These are phyloP conservation scores for Xestobium rufovillosum DNA, from an alignment of 2,888 invertebrate species.

Conservation along the genomic window DNA sequence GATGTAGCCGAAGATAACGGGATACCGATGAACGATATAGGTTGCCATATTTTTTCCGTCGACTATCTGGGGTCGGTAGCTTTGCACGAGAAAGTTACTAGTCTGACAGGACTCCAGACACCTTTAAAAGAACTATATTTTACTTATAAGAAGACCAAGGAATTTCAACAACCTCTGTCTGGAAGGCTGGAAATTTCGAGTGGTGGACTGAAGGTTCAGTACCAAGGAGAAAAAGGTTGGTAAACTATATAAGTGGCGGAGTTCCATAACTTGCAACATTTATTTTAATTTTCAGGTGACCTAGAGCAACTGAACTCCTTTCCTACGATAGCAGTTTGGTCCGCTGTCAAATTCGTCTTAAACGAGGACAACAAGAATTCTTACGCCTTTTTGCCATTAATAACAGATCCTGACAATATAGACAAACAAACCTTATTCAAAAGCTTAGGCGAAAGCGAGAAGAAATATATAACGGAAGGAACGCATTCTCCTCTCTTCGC, in stretches of 20 bases:
- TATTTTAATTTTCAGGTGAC: slow-evolving; percentile 39
- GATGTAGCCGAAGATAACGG: slow-evolving; percentile 57
- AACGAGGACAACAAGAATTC: slow-evolving; percentile 50
- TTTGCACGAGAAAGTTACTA: slow-evolving; percentile 71
- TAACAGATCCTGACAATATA: slow-evolving; percentile 72
- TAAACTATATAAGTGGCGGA: too few relatives aligned
- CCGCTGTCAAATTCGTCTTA: slow-evolving; percentile 77
- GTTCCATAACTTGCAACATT: neutral
- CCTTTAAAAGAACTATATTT: slow-evolving; percentile 70
- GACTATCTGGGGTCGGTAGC: slow-evolving; percentile 78
- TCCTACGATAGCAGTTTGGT: slow-evolving; percentile 89
- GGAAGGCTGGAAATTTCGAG: slow-evolving; percentile 61
- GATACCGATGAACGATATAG: slow-evolving; percentile 50
- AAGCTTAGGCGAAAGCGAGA: slow-evolving; percentile 48
- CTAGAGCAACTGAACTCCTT: slow-evolving; percentile 70
- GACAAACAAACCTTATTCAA: slow-evolving; percentile 64
- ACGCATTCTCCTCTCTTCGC: slow-evolving; percentile 80
- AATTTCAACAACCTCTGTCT: slow-evolving; percentile 48
- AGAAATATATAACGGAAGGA: slow-evolving; percentile 49
- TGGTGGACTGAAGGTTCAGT: slow-evolving; percentile 65
- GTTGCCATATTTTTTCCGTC: slow-evolving; percentile 53
- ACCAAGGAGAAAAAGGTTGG: slow-evolving; percentile 51
- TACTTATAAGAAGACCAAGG: slow-evolving; percentile 49
- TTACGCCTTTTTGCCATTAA: slow-evolving; percentile 77
- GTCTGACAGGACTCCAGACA: slow-evolving; percentile 72